Conservation (phyloP, 2,113 vertebrate genomes). For the Propithecus coquereli region DNA sequence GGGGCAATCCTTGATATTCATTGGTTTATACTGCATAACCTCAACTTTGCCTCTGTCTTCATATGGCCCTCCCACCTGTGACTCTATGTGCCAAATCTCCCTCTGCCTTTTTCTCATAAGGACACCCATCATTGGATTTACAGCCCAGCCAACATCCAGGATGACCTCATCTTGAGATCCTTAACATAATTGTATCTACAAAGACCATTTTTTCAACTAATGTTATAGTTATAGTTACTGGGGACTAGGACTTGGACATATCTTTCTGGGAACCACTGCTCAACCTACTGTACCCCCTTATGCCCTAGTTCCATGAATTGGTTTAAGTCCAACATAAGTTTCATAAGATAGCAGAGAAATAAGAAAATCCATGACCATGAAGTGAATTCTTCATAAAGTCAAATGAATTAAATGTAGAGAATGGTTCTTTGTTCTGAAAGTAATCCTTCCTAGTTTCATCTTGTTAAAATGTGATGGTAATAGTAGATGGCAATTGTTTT, state of each 20-base stretch:
- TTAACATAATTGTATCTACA: background rate
- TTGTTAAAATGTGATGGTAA: background rate
- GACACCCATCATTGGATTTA: background rate
- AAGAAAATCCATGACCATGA: background rate
- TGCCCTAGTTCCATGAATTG: background rate
- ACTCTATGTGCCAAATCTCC: background rate
- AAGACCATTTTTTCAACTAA: background rate
- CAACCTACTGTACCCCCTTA: background rate
- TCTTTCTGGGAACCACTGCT: background rate
- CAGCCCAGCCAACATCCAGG: background rate
- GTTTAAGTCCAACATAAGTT: background rate
- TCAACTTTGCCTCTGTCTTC: background rate
- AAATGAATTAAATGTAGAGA: constrained; percentile 1
- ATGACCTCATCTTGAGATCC: background rate
- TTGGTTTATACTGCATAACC: background rate
- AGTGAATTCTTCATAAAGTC: background rate
- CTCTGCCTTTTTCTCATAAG: background rate
- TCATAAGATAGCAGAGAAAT: background rate
- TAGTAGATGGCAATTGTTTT: background rate
- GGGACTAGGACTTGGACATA: background rate
- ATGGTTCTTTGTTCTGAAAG: background rate
- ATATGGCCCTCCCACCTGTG: background rate
- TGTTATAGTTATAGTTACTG: background rate
- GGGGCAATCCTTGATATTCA: background rate
- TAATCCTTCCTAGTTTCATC: background rate